phyloP scores from a whole-genome alignment of 2,888 invertebrate genomes.

The Polia nebulosa region DNA sequence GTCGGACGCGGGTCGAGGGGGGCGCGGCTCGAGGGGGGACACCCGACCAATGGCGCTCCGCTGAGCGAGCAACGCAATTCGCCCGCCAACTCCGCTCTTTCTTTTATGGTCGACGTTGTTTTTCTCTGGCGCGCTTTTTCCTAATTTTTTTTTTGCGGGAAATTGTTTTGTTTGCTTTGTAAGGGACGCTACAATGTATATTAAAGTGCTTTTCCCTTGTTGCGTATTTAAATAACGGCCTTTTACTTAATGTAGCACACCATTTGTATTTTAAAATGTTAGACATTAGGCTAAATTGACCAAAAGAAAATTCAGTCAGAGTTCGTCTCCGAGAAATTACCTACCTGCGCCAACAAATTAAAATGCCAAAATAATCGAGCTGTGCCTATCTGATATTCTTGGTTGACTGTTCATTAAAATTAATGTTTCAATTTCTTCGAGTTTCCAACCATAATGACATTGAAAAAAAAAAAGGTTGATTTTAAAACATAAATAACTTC shows the following conservation, averaged over 20 bases:
- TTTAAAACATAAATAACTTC: neutral
- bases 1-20: slow-evolving; percentile 75
- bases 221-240: slow-evolving; percentile 69
- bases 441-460: neutral
- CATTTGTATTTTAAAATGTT: slow-evolving; percentile 38
- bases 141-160: slow-evolving; percentile 85
- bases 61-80: slow-evolving; percentile 85
- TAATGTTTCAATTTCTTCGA: neutral
- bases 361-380: neutral
- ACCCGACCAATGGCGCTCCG: slow-evolving; percentile 85
- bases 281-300: slow-evolving; percentile 1
- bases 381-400: neutral
- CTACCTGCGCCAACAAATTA: neutral
- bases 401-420: neutral
- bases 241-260: slow-evolving; percentile 64
- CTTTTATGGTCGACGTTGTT: slow-evolving; percentile 89
- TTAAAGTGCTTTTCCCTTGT: slow-evolving; percentile 82
- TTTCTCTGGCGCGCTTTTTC: slow-evolving; percentile 89
- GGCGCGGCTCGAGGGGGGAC: slow-evolving; percentile 69
- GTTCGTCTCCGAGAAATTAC: neutral
- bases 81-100: slow-evolving; percentile 90
- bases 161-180: slow-evolving; percentile 90
- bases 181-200: slow-evolving; percentile 85
- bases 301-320: neutral
- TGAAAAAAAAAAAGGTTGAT: slow-evolving; percentile 1